These are phyloP conservation scores for Vulpes vulpes DNA, from an alignment of 2,113 vertebrate genomes.

Conservation along the genomic window DNA sequence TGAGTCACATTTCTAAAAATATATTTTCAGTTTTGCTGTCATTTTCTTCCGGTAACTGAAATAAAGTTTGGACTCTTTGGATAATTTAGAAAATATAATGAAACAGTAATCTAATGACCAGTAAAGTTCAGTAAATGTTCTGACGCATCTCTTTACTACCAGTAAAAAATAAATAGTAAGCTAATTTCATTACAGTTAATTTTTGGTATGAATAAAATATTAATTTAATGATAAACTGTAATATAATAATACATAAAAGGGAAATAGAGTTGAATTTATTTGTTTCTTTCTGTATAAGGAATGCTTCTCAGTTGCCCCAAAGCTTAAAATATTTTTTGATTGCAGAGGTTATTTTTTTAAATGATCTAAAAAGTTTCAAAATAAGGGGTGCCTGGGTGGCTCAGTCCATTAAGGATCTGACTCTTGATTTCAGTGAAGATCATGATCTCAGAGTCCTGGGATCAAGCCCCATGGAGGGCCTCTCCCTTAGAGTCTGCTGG, in stretches of 20 bases:
- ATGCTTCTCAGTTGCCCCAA: conserved; percentile 14
- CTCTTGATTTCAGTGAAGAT: background rate
- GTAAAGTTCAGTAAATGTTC: conserved; percentile 63
- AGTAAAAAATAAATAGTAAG: conserved; percentile 64
- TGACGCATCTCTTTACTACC: conserved; percentile 45
- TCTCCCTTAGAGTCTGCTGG: background rate
- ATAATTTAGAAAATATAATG: conserved; percentile 64
- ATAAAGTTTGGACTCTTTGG: conserved; percentile 34
- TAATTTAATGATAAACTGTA: conserved; percentile 53
- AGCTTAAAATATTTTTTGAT: conserved; percentile 72
- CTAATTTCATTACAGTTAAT: conserved; percentile 68
- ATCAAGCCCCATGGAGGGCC: background rate
- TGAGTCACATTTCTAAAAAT: conserved; percentile 69
- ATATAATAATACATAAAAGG: conserved; percentile 2
- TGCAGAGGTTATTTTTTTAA: conserved; percentile 68
- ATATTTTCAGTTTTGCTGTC: conserved; percentile 30
- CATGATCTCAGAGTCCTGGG: background rate
- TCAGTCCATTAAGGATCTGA: background rate
- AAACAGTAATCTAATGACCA: conserved; percentile 66
- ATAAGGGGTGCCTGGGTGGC: background rate
- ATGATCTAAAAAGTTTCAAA: conserved; percentile 77
- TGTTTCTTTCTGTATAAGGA: background rate
- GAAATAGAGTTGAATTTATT: background rate
- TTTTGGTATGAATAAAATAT: conserved; percentile 63
- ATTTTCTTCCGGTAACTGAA: conserved; percentile 73